A percentile compares a stretch with the other conserved stretches of the same genome.
Conservation (phyloP, 2,797 vertebrate genomes). For the Xenopus petersii region DNA sequence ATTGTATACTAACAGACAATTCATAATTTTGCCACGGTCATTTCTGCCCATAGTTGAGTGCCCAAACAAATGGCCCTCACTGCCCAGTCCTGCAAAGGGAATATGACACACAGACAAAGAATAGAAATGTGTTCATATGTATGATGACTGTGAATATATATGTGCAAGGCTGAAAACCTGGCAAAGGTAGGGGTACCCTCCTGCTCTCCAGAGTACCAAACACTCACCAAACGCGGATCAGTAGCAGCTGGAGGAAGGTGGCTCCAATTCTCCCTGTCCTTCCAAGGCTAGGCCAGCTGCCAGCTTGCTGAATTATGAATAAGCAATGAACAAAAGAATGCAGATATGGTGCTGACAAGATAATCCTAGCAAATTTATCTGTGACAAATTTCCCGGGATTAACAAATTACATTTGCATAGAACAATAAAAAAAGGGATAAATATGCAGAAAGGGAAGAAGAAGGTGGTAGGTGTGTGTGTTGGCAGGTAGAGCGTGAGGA, state of each 20-base stretch:
- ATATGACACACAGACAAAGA: too few relatives aligned
- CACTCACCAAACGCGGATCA: constrained; percentile 49
- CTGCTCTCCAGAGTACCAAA: not conserved
- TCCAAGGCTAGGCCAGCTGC: constrained; percentile 70
- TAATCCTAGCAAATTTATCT: constrained; percentile 88
- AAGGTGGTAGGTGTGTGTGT: constrained; percentile 36
- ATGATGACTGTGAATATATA: not conserved
- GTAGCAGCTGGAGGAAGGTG: constrained; percentile 74
- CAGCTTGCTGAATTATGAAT: constrained; percentile 85
- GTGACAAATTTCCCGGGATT: constrained; percentile 85
- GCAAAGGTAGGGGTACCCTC: not conserved
- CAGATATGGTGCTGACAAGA: constrained; percentile 85
- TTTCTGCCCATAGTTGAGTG: too few relatives aligned
- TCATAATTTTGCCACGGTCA: too few relatives aligned
- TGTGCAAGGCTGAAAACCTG: not conserved
- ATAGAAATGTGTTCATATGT: too few relatives aligned
- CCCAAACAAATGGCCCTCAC: too few relatives aligned
- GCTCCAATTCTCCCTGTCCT: constrained; percentile 46
- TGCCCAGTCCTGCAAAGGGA: too few relatives aligned
- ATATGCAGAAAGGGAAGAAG: constrained; percentile 56
- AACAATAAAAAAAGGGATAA: constrained; percentile 77
- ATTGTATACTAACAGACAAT: too few relatives aligned
- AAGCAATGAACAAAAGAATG: constrained; percentile 84
- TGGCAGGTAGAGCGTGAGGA: constrained; percentile 42
- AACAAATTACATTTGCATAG: constrained; percentile 85